Percentiles rank a stretch among this genome's conserved stretches.
Evolutionary conservation across 2,113 vertebrate species (phyloP).

Genomic region (Hemiprocne comata): DNA sequence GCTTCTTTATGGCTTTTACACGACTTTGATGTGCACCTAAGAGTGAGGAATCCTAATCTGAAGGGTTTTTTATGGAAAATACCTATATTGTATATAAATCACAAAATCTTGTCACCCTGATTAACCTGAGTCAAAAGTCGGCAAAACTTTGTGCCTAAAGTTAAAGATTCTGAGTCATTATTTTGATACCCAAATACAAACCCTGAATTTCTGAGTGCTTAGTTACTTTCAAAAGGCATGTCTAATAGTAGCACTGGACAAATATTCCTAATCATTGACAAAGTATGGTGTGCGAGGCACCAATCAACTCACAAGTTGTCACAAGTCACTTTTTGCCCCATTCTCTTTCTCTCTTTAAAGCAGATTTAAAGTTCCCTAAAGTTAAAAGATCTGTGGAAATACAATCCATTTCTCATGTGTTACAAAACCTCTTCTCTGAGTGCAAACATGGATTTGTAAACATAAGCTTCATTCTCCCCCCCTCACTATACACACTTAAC

Average conservation of each 20-base stretch:
- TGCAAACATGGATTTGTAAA: constrained; percentile 15
- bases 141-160: background rate
- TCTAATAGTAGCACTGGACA: background rate
- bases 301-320: too few relatives aligned
- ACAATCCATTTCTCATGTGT: background rate
- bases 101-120: constrained; percentile 2
- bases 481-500: constrained; percentile 21
- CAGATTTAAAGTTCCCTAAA: background rate
- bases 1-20: constrained; percentile 55
- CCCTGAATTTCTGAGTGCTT: background rate
- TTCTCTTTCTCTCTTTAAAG: background rate
- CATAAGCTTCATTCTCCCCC: background rate
- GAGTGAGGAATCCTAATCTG: constrained; percentile 56
- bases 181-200: background rate
- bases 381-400: background rate
- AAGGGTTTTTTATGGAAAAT: constrained; percentile 8
- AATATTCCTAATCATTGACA: background rate
- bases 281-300: background rate
- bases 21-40: constrained; percentile 62
- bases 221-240: background rate
- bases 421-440: background rate
- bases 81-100: background rate
- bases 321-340: background rate
- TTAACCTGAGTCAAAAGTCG: background rate
- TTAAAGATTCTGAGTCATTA: background rate